Evolutionary conservation across 2,888 invertebrate species (phyloP).

Genomic region (Oasisia sp.): DNA sequence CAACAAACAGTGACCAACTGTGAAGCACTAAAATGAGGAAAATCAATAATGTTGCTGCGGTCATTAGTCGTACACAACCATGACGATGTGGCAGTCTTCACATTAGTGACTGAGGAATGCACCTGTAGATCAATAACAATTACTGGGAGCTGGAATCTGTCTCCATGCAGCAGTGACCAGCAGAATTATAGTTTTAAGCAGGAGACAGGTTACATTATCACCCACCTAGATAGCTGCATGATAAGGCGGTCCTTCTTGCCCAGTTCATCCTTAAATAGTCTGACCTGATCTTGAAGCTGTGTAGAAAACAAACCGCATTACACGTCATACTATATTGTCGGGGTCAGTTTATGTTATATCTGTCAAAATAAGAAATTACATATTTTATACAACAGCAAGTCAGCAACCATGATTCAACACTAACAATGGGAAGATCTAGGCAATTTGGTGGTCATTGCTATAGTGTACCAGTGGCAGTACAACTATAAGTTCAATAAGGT

Average conservation of each 20-base stretch:
- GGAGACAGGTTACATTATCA: background rate
- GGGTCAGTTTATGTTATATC: background rate
- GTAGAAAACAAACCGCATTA: background rate
- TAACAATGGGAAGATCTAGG: too few relatives aligned
- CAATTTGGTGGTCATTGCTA: too few relatives aligned
- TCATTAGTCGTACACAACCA: background rate
- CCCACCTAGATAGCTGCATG: conserved; percentile 58
- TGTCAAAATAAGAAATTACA: background rate
- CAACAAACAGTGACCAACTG: background rate
- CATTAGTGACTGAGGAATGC: background rate
- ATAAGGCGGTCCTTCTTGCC: conserved; percentile 63
- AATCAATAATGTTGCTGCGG: background rate
- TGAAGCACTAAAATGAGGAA: background rate
- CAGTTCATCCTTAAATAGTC: conserved; percentile 58
- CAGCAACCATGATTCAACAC: too few relatives aligned
- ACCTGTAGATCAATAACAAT: background rate
- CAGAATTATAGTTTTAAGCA: conserved; percentile 17
- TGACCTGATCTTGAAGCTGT: conserved; percentile 61
- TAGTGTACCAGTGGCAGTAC: too few relatives aligned
- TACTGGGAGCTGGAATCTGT: background rate
- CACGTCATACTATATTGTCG: background rate
- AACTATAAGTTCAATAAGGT: too few relatives aligned
- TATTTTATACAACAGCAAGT: too few relatives aligned
- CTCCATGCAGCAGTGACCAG: background rate
- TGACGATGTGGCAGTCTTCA: background rate